A percentile compares a stretch with the other conserved stretches of the same genome.
These are phyloP conservation scores for Jordanella pulchra DNA, from an alignment of 2,797 vertebrate species.

Conservation along the genomic window DNA sequence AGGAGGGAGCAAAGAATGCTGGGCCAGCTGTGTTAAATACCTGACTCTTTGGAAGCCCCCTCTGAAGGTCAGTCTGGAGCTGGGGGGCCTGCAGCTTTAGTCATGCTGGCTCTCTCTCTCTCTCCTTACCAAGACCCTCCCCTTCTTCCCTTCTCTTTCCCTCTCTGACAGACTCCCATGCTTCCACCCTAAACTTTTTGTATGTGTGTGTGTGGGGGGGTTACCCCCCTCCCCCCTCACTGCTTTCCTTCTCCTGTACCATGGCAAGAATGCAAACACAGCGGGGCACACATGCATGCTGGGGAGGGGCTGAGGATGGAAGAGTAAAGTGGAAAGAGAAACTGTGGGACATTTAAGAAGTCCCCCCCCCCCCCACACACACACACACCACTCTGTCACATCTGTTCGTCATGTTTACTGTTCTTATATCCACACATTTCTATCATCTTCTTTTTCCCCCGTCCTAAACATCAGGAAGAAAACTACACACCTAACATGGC, in stretches of 20 bases:
- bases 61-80: conserved; percentile 77
- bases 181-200: conserved; percentile 37
- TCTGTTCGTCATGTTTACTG: conserved; percentile 12
- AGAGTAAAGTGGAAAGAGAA: conserved; percentile 58
- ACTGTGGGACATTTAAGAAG: conserved; percentile 43
- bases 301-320: conserved; percentile 61
- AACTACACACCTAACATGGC: background rate
- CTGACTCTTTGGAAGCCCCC: conserved; percentile 77
- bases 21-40: conserved; percentile 85
- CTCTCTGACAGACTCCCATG: conserved; percentile 57
- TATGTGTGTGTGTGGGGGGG: background rate
- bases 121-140: conserved; percentile 43
- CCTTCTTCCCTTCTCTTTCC: conserved; percentile 48
- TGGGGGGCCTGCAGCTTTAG: conserved; percentile 77
- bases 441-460: background rate
- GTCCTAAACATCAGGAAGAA: background rate
- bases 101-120: conserved; percentile 69
- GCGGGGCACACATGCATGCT: conserved; percentile 54
- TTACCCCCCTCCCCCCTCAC: conserved; percentile 14
- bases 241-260: conserved; percentile 35
- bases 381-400: conserved; percentile 4
- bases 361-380: conserved; percentile 7
- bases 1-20: conserved; percentile 77
- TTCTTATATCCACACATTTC: conserved; percentile 11
- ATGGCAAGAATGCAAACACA: conserved; percentile 64